Evolutionary conservation across 92 coral and sea anemone species (phyloP), one percentile per base, ranked within the genome.

Genomic region (Parazoanthus swiftii): DNA sequence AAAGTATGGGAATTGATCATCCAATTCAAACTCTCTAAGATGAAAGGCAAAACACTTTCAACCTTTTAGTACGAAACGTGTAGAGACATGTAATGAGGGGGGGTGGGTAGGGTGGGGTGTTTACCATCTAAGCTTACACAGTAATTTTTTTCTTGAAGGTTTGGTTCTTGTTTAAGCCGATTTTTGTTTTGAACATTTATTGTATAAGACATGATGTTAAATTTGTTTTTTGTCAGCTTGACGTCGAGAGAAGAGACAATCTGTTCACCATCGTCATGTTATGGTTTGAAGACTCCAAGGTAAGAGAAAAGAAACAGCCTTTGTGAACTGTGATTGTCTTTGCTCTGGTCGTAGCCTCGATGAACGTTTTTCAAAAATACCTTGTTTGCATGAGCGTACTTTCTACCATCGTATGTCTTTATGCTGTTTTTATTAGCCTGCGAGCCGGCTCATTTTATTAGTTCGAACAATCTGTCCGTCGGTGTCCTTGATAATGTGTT

Each of bases 211-310:
- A 7, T 84, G 8, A 8, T 89, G 59, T 37, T 25, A 77, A 20
- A 36, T 59, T 23, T 67, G 14, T 89, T 74, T 76, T 48, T 51
- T 76, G 36, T 4, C 89, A 96, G 99, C 93, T 96, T 77, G 99
- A 93, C 76, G 91, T 95, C 23, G 99, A 95, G 43, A 89, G 95
- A 76, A 90, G 99, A 90, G 96, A 96, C 81, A 90, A 75, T 71
- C 82, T 96, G 68, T 96, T 95, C 89, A 74, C 92, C 38, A 95
- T 96, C 83, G 95, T 92, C 15, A 72, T 92, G 81, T 91, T 93
- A 46, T 96, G 99, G 99, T 91, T 93, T 74, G 85, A 85, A 15
- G 95, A 92, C 78, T 90, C 91, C 7, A 96, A 96, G 99, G 99
- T 95, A 82, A 21, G 16, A 21, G 1, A 25, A 29, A 29, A 5